Evolutionary conservation across 2,888 invertebrate genomes (phyloP).

Genomic region (Holacanthella duospinosa): DNA sequence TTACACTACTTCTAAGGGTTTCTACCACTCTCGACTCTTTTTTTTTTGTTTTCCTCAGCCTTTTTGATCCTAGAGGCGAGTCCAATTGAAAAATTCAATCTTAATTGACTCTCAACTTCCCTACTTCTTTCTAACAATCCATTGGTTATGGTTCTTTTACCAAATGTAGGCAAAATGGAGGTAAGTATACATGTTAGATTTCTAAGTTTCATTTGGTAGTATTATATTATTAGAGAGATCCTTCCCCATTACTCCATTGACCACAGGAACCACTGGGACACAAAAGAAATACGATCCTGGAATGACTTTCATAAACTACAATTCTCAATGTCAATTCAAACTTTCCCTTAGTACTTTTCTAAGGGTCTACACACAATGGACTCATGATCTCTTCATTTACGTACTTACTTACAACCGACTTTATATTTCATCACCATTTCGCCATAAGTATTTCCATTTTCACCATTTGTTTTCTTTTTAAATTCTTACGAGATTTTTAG

Average conservation of each 20-base stretch:
- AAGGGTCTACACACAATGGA: neutral
- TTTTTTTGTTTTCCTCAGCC: too few species aligned
- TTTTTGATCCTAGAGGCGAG: slow-evolving; percentile 21
- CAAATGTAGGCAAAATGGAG: slow-evolving; percentile 2
- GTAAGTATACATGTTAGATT: neutral
- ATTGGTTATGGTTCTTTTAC: neutral
- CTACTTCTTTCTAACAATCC: neutral
- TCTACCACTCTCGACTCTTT: too few species aligned
- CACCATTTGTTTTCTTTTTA: neutral
- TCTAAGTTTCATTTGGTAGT: neutral
- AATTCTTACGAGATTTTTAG: neutral
- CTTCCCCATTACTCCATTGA: neutral
- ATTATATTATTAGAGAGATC: neutral
- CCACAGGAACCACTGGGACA: neutral
- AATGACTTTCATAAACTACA: neutral
- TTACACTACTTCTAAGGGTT: neutral
- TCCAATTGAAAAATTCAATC: slow-evolving; percentile 37
- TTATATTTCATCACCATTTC: neutral
- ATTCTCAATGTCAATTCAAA: neutral
- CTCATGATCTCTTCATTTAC: neutral
- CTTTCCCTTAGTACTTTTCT: neutral
- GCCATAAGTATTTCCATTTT: neutral
- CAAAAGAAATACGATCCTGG: neutral
- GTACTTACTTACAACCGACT: too few species aligned
- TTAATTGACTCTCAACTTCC: slow-evolving; percentile 30